Evolutionary conservation across 30 jellyfish, hydroid and myxozoan species (phyloP), one percentile per base, ranked within the genome.

Genomic region (Turritopsis dohrnii): DNA sequence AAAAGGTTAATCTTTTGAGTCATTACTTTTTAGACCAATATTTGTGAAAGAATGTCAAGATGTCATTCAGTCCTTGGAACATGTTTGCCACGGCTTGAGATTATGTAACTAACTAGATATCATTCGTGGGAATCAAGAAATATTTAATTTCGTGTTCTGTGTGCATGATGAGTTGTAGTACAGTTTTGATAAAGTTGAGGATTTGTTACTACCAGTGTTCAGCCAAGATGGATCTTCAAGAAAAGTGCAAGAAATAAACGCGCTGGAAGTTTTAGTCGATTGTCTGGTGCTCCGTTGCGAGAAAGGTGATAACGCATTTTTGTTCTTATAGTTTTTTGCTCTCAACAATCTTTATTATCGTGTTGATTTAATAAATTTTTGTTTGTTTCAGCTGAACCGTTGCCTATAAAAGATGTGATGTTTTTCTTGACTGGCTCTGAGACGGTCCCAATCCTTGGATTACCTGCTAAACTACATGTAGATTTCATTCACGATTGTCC

Each of bases 381-480:
- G 60, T 41, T 41, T 41, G 60, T 41, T 41, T 41, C 60, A 41
- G 60, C 60, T 41, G 60, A 41, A 41, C 77, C 77, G 28, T 74
- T 79, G 77, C 65, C 76, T 22, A 29, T 79, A 23, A 30, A 30
- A 30, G 60, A 25, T 21, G 25, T 81, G 71, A 81, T 81, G 84
- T 27, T 22, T 26, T 54, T 66, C 83, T 27, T 81, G 60, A 83
- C 86, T 21, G 89, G 89, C 19, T 25, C 69, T 66, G 76, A 71
- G 22, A 72, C 90, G 21, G 90, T 84, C 31, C 90, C 90, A 9
- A 74, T 54, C 13, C 90, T 84, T 84, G 90, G 90, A 16, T 84
- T 84, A 21, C 66, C 22, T 20, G 66, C 20, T 18, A 84, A 41
- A 24, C 41, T 84, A 7, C 79, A 28, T 52, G 18, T 84, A 8